These are phyloP conservation scores for Cerceris rybyensis DNA, from an alignment of 2,888 invertebrate species.

Conservation along the genomic window DNA sequence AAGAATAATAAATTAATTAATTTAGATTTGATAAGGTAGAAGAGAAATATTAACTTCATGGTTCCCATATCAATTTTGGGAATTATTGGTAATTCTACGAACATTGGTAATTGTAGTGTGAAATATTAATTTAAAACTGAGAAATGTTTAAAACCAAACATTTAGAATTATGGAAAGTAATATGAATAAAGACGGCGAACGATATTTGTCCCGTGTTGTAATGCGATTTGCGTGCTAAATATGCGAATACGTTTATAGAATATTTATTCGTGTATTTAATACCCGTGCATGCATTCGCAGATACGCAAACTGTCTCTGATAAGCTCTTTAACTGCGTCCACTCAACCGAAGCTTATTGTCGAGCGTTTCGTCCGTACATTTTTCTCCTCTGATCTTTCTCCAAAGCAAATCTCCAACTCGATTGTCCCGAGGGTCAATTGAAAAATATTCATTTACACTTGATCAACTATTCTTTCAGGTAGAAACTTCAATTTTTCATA, in stretches of 20 bases:
- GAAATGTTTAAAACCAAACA: neutral
- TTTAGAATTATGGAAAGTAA: neutral
- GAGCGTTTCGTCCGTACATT: neutral
- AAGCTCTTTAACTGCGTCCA: conserved; percentile 39
- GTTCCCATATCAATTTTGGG: too few species aligned
- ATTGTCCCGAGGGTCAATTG: neutral
- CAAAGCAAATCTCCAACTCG: neutral
- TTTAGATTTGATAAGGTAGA: too few species aligned
- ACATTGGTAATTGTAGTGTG: too few species aligned
- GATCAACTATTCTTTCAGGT: too few species aligned
- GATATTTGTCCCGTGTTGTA: conserved; percentile 14
- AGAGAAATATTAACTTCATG: too few species aligned
- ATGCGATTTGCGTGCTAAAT: conserved; percentile 22
- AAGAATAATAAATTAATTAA: too few species aligned
- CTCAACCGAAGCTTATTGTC: conserved; percentile 13
- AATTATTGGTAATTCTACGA: too few species aligned
- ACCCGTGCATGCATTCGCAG: conserved; percentile 26
- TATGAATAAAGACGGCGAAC: neutral
- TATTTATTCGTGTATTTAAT: conserved; percentile 38
- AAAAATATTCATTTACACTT: too few species aligned
- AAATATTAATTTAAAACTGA: too few species aligned
- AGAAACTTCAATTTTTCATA: too few species aligned
- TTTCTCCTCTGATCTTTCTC: neutral
- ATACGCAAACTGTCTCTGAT: conserved; percentile 41
- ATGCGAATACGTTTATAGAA: conserved; percentile 46